phyloP scores from a whole-genome alignment of 2,797 vertebrate genomes.

The Mergus octosetaceus region DNA sequence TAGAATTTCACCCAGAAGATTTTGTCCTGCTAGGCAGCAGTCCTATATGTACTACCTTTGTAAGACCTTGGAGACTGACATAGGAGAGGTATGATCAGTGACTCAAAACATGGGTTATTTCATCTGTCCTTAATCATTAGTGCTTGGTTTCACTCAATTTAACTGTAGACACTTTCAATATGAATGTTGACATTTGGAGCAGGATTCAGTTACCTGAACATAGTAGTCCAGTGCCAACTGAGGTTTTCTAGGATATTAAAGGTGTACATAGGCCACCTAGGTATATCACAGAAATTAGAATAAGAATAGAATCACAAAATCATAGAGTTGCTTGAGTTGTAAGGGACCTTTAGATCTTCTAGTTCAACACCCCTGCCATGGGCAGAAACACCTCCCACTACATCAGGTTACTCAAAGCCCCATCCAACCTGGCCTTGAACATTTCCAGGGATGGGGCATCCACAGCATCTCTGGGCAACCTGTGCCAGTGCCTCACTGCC shows the following conservation, averaged over 20 bases:
- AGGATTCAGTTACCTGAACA: background rate
- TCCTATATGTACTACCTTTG: background rate
- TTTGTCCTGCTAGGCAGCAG: background rate
- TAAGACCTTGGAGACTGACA: background rate
- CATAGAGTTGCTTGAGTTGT: background rate
- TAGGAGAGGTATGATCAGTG: background rate
- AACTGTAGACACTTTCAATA: background rate
- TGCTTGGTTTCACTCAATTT: background rate
- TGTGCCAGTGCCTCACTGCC: too few relatives aligned
- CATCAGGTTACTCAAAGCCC: too few relatives aligned
- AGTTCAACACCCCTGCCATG: too few relatives aligned
- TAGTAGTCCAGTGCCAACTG: background rate
- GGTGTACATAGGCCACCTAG: background rate
- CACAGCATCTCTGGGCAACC: too few relatives aligned
- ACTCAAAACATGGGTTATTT: conserved; percentile 36
- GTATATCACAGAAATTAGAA: background rate
- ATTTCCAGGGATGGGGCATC: too few relatives aligned
- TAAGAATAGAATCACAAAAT: background rate
- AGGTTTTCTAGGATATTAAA: background rate
- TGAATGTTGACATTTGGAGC: background rate
- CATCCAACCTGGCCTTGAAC: too few relatives aligned
- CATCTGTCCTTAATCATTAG: conserved; percentile 28
- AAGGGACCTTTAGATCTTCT: background rate
- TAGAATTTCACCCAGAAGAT: background rate
- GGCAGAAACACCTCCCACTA: too few relatives aligned